These are phyloP conservation scores for Epinephelus awoara DNA, from an alignment of 2,797 vertebrate genomes.

Conservation along the genomic window DNA sequence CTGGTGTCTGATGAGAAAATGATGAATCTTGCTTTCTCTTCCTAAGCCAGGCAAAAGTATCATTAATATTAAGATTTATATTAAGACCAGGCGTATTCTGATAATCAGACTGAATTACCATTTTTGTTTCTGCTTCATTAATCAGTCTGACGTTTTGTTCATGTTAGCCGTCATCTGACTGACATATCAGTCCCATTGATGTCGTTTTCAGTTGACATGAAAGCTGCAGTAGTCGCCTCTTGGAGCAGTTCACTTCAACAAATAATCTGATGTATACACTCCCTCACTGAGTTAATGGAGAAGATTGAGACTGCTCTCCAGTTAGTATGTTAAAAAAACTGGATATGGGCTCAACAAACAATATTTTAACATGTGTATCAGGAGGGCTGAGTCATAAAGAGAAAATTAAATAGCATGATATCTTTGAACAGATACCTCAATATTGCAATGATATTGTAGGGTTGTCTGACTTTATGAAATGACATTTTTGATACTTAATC, in stretches of 20 bases:
- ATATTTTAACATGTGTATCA: no score
- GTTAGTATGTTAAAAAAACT: no score
- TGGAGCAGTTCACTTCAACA: not conserved
- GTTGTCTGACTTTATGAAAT: no score
- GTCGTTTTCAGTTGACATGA: not conserved
- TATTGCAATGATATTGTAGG: no score
- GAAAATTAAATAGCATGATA: no score
- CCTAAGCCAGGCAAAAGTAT: not conserved
- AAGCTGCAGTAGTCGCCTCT: no score
- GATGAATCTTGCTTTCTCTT: not conserved
- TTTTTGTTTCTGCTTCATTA: not conserved
- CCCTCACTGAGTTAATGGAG: not conserved
- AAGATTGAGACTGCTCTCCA: not conserved
- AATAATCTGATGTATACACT: not conserved
- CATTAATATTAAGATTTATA: slow-evolving; percentile 13
- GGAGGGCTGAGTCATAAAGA: no score
- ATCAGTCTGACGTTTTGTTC: not conserved
- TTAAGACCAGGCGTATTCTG: not conserved
- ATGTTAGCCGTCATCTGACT: not conserved
- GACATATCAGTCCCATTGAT: not conserved
- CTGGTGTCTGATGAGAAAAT: slow-evolving; percentile 15
- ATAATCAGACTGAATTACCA: not conserved
- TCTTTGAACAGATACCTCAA: no score
- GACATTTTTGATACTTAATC: no score
- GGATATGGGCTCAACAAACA: no score